Evolutionary conservation across 2,888 invertebrate species (phyloP).

Genomic region (Brachypalpus laphriformis): DNA sequence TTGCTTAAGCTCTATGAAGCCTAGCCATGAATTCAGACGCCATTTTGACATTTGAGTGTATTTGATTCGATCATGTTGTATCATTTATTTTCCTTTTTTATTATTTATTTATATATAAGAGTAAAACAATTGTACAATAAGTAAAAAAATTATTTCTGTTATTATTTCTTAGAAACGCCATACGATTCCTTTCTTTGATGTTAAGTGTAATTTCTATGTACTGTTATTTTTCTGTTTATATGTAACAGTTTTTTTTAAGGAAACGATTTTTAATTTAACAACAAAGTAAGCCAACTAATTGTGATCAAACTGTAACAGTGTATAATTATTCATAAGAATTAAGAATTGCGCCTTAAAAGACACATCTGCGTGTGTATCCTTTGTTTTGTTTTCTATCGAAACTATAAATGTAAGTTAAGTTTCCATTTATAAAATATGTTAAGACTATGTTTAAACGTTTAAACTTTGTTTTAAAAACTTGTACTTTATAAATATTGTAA

Average conservation of each 20-base stretch:
- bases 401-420: slow-evolving; percentile 5
- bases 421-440: not conserved
- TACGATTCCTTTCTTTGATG: slow-evolving; percentile 14
- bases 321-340: slow-evolving; percentile 65
- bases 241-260: not conserved
- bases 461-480: not conserved
- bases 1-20: slow-evolving; percentile 62
- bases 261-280: slow-evolving; percentile 3
- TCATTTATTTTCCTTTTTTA: slow-evolving; percentile 1
- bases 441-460: no score
- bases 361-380: not conserved
- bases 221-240: not conserved
- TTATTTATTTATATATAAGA: slow-evolving; percentile 64
- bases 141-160: slow-evolving; percentile 9
- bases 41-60: slow-evolving; percentile 20
- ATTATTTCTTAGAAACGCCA: slow-evolving; percentile 33
- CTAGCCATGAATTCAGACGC: slow-evolving; percentile 59
- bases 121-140: not conserved
- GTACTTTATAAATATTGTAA: slow-evolving; percentile 19
- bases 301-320: slow-evolving; percentile 71
- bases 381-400: slow-evolving; percentile 16
- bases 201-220: slow-evolving; percentile 7
- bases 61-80: slow-evolving; percentile 6
- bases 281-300: slow-evolving; percentile 43
- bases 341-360: not conserved